These are phyloP conservation scores for Pararge aegeria DNA, from an alignment of 1,140 invertebrate genomes.

Conservation along the genomic window DNA sequence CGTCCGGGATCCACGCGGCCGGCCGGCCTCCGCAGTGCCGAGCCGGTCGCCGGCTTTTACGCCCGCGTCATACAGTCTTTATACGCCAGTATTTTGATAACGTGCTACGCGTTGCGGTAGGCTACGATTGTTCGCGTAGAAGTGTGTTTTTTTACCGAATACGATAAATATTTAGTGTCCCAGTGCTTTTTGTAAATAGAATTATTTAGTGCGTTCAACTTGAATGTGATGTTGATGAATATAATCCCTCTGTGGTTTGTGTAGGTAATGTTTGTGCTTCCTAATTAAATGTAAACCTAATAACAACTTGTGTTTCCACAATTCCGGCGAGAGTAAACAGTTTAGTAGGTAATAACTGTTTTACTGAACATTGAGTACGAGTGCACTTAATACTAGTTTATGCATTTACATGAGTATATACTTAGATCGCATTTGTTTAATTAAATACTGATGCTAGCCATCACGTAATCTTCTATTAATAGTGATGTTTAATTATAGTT, in stretches of 20 bases:
- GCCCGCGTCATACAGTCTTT: slow-evolving; percentile 36
- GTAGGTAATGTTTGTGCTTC: slow-evolving; percentile 25
- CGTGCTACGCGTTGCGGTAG: slow-evolving; percentile 57
- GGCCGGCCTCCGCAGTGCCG: slow-evolving; percentile 66
- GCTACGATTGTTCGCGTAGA: slow-evolving; percentile 40
- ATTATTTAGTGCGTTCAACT: slow-evolving; percentile 29
- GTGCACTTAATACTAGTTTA: neutral
- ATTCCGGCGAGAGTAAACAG: slow-evolving; percentile 11
- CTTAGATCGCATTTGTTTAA: neutral
- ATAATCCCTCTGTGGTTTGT: slow-evolving; percentile 32
- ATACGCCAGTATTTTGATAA: slow-evolving; percentile 31
- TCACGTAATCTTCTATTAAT: neutral
- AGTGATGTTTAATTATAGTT: too few species aligned
- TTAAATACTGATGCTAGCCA: neutral
- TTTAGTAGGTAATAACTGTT: slow-evolving; percentile 4
- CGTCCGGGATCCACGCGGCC: slow-evolving; percentile 56
- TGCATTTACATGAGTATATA: neutral
- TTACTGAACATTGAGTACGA: neutral
- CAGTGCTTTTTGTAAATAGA: slow-evolving; percentile 34
- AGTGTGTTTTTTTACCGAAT: slow-evolving; percentile 38
- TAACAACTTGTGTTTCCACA: slow-evolving; percentile 33
- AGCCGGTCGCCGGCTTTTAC: slow-evolving; percentile 58
- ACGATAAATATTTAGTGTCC: slow-evolving; percentile 15
- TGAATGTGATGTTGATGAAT: slow-evolving; percentile 28
- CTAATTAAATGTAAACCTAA: slow-evolving; percentile 22